These are phyloP conservation scores for Poicephalus gulielmi DNA, from an alignment of 2,113 vertebrate species.

Conservation along the genomic window DNA sequence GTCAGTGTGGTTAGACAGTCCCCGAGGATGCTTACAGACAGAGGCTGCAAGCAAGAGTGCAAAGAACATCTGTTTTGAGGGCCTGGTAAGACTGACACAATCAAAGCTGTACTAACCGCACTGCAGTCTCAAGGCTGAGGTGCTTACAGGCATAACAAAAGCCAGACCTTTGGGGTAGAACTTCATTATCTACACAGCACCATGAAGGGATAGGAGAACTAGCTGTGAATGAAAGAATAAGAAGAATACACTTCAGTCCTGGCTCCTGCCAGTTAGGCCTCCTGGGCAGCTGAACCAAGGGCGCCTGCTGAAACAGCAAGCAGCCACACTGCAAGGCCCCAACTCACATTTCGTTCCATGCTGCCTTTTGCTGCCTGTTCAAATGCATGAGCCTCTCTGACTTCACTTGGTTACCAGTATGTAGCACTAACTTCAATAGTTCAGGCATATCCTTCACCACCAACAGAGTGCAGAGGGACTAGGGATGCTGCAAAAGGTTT, in stretches of 20 bases:
- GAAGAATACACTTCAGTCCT: not conserved
- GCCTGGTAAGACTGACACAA: not conserved
- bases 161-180: not conserved
- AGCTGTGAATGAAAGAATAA: not conserved
- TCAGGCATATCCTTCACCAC: not conserved
- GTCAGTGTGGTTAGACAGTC: not conserved
- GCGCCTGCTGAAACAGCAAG: not conserved
- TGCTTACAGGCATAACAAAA: not conserved
- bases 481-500: not conserved
- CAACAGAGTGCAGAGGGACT: not conserved
- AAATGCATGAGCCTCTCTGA: not conserved
- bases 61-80: not conserved
- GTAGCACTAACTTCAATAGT: not conserved
- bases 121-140: not conserved
- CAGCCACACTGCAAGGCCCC: not conserved
- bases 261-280: not conserved
- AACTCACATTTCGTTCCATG: accelerated
- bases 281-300: not conserved
- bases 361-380: not conserved
- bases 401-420: not conserved
- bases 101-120: not conserved
- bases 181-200: not conserved
- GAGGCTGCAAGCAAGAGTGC: not conserved
- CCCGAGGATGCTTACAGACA: not conserved
- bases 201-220: not conserved